phyloP scores from a whole-genome alignment of 2,888 invertebrate species.

The Chaitophorus viminalis region DNA sequence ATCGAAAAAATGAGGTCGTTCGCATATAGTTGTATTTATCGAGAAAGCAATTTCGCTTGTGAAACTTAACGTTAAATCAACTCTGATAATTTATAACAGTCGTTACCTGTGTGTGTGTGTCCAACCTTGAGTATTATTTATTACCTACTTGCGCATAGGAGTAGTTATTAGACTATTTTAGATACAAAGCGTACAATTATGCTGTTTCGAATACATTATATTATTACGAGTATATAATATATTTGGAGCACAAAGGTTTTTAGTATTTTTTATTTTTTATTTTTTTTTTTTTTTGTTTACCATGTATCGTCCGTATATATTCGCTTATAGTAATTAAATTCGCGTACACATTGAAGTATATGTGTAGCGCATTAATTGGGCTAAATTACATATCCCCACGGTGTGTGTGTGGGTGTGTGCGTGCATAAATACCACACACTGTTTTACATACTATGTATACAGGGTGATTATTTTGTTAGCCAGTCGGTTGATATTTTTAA shows the following conservation, averaged over 20 bases:
- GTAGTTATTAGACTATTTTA: constrained; percentile 44
- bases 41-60: constrained; percentile 24
- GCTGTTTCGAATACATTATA: not conserved
- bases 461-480: not conserved
- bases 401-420: not conserved
- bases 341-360: not conserved
- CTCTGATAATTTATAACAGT: constrained; percentile 38
- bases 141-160: constrained; percentile 24
- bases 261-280: not conserved
- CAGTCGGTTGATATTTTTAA: not conserved
- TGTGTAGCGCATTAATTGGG: constrained; percentile 5
- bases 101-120: constrained; percentile 7
- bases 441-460: not conserved
- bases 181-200: constrained; percentile 39
- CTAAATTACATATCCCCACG: constrained; percentile 20
- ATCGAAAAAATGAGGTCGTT: constrained; percentile 42
- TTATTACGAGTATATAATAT: no score
- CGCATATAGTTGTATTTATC: not conserved
- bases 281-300: no score
- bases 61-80: constrained; percentile 50
- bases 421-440: not conserved
- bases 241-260: constrained; percentile 26
- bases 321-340: constrained; percentile 33
- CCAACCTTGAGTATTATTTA: constrained; percentile 52
- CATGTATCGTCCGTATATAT: not conserved